Percentiles rank a stretch among this genome's conserved stretches.
Evolutionary conservation across 2,113 vertebrate genomes (phyloP).

Genomic region (Oryzias woworae): DNA sequence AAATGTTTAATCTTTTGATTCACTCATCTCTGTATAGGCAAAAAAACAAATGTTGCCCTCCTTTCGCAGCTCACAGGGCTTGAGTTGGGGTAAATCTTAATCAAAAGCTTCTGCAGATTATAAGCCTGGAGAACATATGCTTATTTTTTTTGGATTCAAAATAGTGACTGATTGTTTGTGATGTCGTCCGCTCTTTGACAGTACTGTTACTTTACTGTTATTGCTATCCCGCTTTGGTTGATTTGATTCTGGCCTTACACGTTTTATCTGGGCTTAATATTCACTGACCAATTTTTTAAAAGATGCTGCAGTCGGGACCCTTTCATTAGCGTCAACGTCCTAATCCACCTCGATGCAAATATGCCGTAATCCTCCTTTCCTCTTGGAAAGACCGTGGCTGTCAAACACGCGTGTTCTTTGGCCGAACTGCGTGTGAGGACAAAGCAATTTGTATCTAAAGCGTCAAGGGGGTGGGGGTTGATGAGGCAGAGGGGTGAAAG

Average conservation of each 20-base stretch:
- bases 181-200: constrained; percentile 32
- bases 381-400: constrained; percentile 53
- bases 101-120: constrained; percentile 71
- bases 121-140: constrained; percentile 67
- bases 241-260: constrained; percentile 70
- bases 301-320: constrained; percentile 43
- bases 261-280: constrained; percentile 73
- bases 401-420: constrained; percentile 48
- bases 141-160: constrained; percentile 45
- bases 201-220: constrained; percentile 60
- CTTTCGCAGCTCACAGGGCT: constrained; percentile 47
- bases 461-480: background rate
- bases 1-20: constrained; percentile 33
- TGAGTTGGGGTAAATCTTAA: constrained; percentile 62
- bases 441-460: constrained; percentile 64
- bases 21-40: constrained; percentile 54
- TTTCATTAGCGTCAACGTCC: constrained; percentile 64
- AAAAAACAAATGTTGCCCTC: constrained; percentile 22
- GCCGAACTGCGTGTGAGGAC: constrained; percentile 50
- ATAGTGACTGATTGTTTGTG: constrained; percentile 61
- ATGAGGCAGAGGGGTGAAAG: constrained; percentile 8
- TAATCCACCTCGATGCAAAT: constrained; percentile 70
- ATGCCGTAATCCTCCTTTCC: constrained; percentile 60
- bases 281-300: constrained; percentile 61
- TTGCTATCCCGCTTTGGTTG: constrained; percentile 52